phyloP scores from a whole-genome alignment of 2,113 vertebrate species.

The Lethenteron reissneri region DNA sequence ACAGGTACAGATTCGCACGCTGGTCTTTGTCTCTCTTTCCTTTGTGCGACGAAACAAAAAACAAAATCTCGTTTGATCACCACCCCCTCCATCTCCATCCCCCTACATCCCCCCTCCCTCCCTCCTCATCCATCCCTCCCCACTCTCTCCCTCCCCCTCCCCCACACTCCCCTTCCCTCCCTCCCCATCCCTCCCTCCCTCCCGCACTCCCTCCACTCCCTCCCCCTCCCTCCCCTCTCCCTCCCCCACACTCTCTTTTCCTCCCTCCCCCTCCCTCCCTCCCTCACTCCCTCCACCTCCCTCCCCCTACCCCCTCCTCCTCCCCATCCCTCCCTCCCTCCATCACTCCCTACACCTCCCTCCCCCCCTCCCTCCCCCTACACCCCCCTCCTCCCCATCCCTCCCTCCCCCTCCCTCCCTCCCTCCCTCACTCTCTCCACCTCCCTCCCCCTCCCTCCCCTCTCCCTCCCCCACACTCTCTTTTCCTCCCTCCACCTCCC shows the following conservation, averaged over 20 bases:
- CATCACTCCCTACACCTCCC: not conserved
- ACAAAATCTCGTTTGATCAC: not conserved
- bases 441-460: not conserved
- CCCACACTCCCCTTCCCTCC: too few species aligned
- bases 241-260: too few species aligned
- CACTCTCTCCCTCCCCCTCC: not conserved
- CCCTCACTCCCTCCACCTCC: not conserved
- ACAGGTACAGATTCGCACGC: too few species aligned
- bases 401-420: not conserved
- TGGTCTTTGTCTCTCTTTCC: too few species aligned
- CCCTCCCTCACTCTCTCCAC: not conserved
- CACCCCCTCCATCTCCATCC: not conserved
- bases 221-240: too few species aligned
- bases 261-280: too few species aligned
- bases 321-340: not conserved
- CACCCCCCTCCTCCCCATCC: not conserved
- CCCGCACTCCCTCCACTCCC: too few species aligned
- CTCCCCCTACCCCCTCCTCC: not conserved
- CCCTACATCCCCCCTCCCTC: too few species aligned
- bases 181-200: too few species aligned
- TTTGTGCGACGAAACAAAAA: not conserved
- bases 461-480: not conserved
- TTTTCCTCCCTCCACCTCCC: not conserved
- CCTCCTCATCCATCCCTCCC: not conserved
- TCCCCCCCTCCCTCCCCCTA: not conserved